Conservation (phyloP, 1,140 invertebrate genomes). For the Ips typographus region DNA sequence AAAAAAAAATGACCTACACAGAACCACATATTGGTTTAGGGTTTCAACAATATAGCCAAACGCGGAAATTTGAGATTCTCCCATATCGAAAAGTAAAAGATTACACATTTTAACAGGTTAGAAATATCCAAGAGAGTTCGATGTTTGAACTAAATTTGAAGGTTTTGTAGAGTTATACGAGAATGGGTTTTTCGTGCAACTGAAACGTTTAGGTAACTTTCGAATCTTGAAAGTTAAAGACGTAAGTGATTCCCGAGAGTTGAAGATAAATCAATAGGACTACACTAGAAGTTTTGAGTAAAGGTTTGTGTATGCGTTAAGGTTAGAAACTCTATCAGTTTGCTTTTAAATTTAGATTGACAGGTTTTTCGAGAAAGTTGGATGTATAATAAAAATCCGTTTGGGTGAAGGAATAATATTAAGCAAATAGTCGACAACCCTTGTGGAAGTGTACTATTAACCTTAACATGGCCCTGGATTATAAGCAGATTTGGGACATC, state of each 20-base stretch:
- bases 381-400: background rate
- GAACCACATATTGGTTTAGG: no score
- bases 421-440: conserved; percentile 10
- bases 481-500: conserved; percentile 31
- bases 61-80: no score
- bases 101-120: no score
- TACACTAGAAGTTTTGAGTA: conserved; percentile 2
- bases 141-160: no score
- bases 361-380: background rate
- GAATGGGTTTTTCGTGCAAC: background rate
- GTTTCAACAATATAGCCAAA: no score
- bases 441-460: conserved; percentile 16
- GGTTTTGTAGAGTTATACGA: no score
- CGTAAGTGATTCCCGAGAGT: conserved; percentile 5
- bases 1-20: no score
- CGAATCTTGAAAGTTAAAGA: conserved; percentile 5
- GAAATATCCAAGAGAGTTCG: no score
- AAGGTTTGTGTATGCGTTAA: background rate
- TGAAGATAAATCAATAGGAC: conserved; percentile 8
- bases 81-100: no score
- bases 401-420: conserved; percentile 18
- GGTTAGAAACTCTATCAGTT: background rate
- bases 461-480: conserved; percentile 30
- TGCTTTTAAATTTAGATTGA: background rate
- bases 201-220: background rate